Percentiles rank a stretch among this genome's conserved stretches.
Evolutionary conservation across 2,113 vertebrate genomes (phyloP).

Genomic region (Percopsis transmontana): DNA sequence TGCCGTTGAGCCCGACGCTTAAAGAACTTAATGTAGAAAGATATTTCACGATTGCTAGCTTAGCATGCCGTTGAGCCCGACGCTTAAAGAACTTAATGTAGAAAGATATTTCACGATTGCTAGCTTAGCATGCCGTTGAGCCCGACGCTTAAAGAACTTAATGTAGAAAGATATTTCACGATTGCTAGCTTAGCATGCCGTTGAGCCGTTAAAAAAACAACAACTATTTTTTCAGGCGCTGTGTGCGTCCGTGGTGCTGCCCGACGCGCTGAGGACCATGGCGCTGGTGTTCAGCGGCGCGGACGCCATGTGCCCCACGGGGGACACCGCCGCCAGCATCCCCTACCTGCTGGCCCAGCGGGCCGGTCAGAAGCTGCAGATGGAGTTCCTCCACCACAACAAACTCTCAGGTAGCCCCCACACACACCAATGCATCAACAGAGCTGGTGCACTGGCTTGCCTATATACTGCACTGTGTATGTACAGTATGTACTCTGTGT

Average conservation of each 20-base stretch:
- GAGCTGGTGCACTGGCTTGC: no score
- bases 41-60: no score
- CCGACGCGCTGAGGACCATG: constrained; percentile 88
- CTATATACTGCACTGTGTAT: neutral
- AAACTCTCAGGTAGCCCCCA: constrained; percentile 85
- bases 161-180: no score
- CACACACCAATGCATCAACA: neutral
- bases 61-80: no score
- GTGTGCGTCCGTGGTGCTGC: constrained; percentile 85
- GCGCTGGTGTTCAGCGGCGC: constrained; percentile 90
- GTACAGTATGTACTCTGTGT: neutral
- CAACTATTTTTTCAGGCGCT: constrained; percentile 79
- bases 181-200: no score
- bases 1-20: no score
- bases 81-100: no score
- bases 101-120: no score
- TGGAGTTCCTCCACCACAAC: constrained; percentile 97
- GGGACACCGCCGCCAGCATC: constrained; percentile 86
- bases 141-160: no score
- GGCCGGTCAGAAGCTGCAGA: constrained; percentile 89
- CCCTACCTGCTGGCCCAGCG: constrained; percentile 92
- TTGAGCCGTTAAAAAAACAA: neutral
- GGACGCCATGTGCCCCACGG: constrained; percentile 92
- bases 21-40: no score
- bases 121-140: no score